A percentile compares a stretch with the other conserved stretches of the same genome.
Conservation (phyloP, 2,113 vertebrate genomes). For the Ahaetulla prasina region DNA sequence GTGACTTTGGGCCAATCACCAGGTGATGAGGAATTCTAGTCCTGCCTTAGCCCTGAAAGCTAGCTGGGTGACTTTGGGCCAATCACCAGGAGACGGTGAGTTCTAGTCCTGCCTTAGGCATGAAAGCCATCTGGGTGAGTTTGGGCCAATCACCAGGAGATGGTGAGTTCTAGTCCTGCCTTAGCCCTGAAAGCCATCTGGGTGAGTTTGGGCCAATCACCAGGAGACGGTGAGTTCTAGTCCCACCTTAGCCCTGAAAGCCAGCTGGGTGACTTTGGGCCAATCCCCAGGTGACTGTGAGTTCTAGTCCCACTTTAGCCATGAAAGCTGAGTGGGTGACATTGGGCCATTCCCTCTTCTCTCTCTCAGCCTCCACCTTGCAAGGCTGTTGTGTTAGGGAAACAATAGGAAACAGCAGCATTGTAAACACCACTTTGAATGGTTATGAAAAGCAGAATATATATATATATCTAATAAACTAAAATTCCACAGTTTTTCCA, state of each 20-base stretch:
- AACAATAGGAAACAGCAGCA: neutral
- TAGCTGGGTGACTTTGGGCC: neutral
- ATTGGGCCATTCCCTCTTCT: neutral
- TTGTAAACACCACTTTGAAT: neutral
- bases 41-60: neutral
- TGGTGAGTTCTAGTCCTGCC: accelerated
- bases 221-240: neutral
- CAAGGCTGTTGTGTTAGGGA: neutral
- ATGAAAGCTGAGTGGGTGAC: neutral
- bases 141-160: neutral
- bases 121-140: neutral
- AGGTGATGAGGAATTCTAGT: neutral
- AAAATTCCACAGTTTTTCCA: neutral
- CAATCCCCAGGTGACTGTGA: no score
- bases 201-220: neutral
- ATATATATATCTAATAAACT: neutral
- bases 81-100: neutral
- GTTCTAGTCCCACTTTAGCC: neutral
- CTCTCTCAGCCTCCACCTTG: neutral
- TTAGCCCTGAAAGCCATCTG: neutral
- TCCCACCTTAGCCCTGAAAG: accelerated
- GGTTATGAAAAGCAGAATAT: neutral
- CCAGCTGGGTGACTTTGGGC: no score
- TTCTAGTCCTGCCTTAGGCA: no score
- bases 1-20: no score